A percentile compares a stretch with the other conserved stretches of the same genome.
Conservation (phyloP, 2,888 invertebrate species). For the Leucania comma region DNA sequence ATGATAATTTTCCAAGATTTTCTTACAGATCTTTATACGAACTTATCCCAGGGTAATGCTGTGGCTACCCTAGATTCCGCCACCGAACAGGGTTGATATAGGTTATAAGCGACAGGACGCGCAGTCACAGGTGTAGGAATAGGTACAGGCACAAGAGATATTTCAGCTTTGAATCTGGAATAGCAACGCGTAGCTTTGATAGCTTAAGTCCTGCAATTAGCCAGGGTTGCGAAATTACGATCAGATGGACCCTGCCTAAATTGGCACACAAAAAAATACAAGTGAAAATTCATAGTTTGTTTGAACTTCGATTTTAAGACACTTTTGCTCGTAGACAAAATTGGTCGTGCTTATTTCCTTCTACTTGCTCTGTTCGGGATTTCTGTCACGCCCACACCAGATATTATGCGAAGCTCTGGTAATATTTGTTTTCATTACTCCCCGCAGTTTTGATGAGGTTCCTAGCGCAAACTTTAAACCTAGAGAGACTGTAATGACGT, state of each 20-base stretch:
- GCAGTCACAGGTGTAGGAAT: neutral
- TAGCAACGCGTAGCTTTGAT: neutral
- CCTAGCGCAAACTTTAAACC: conserved; percentile 15
- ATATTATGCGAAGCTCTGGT: conserved; percentile 4
- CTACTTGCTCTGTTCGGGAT: neutral
- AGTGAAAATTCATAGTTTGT: neutral
- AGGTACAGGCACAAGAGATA: neutral
- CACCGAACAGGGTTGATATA: neutral
- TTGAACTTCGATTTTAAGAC: neutral
- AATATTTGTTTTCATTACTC: conserved; percentile 36
- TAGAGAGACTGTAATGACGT: neutral
- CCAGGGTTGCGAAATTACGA: too few species aligned
- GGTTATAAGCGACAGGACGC: too few species aligned
- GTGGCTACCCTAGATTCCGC: too few species aligned
- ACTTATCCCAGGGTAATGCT: too few species aligned
- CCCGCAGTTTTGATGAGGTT: conserved; percentile 29
- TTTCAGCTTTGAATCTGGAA: neutral
- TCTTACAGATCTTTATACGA: neutral
- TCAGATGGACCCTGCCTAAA: too few species aligned
- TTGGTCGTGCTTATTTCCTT: neutral
- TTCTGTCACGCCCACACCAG: neutral
- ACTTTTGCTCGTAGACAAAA: neutral
- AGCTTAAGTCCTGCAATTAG: neutral
- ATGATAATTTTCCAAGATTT: neutral
- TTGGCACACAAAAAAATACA: neutral